These are phyloP conservation scores for Panthera tigris DNA, from an alignment of 2,113 vertebrate species.

Conservation along the genomic window DNA sequence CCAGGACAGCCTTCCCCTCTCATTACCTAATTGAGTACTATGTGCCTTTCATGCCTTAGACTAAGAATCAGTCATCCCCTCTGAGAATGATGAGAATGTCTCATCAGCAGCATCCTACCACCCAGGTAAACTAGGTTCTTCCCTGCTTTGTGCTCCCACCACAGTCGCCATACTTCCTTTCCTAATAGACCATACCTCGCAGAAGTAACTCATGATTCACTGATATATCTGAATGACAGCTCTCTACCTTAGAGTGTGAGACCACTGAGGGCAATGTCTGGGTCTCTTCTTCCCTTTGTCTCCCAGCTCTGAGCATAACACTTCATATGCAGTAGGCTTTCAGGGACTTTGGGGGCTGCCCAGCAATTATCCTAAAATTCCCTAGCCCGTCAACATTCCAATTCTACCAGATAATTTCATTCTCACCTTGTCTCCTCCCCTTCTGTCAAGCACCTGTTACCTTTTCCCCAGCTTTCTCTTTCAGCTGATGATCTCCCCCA, in stretches of 20 bases:
- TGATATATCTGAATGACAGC: background rate
- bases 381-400: background rate
- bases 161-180: background rate
- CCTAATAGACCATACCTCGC: background rate
- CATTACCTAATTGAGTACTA: background rate
- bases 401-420: background rate
- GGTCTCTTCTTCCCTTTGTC: background rate
- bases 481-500: background rate
- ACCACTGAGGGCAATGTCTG: background rate
- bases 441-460: background rate
- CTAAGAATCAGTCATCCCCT: background rate
- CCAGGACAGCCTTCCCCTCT: background rate
- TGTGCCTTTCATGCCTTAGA: background rate
- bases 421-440: background rate
- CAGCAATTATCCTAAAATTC: background rate
- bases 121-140: background rate
- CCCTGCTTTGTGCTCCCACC: background rate
- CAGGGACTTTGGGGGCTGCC: background rate
- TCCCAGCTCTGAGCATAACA: background rate
- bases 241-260: background rate
- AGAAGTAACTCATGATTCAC: background rate
- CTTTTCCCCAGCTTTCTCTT: background rate
- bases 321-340: background rate
- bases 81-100: background rate
- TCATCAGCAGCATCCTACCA: background rate